Base-by-base conservation (phyloP, 2,113 vertebrate species). In the Anguilla japonica region DNA sequence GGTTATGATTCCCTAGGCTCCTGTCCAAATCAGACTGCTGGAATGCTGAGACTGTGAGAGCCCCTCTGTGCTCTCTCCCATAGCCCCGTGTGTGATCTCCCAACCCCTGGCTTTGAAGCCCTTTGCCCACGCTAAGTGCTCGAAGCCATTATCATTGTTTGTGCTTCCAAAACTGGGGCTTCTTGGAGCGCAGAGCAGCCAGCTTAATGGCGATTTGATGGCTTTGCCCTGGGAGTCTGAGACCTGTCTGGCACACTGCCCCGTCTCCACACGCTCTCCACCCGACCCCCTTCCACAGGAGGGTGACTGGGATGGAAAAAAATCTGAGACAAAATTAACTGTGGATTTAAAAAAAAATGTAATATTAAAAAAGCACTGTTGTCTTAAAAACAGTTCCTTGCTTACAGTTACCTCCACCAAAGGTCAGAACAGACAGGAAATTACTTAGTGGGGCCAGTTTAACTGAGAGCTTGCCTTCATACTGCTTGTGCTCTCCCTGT, bases 1-100 rank as follows among this genome's bases (percentile, higher is more conserved):
- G 15, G 41, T 41, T 80, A 40, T 80, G 18, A 80, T 80, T 80
- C 41, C 16, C 39, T 50, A 79, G 83, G 46, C 67, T 86, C 56
- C 82, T 78, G 84, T 34, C 79, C 29, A 83, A 87, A 83, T 81
- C 83, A 84, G 41, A 87, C 86, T 41, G 41, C 46, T 63, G 83
- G 63, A 88, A 79, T 83, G 84, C 85, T 85, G 88, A 83, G 88
- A 90, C 85, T 82, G 14, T 39, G 79, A 82, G 80, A 63, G 84
- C 63, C 84, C 67, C 26, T 79, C 57, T 11, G 67, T 90, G 84
- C 89, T 89, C 60, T 29, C 41, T 87, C 34, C 56, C 79, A 87
- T 67, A 40, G 79, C 60, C 56, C 81, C 81, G 78, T n/a, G n/a
- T 85, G 79, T 84, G 81, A 87, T 87, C 71, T 80, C 2, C 78